Conservation (phyloP, 2,888 invertebrate species). For the Microdon myrmicae region DNA sequence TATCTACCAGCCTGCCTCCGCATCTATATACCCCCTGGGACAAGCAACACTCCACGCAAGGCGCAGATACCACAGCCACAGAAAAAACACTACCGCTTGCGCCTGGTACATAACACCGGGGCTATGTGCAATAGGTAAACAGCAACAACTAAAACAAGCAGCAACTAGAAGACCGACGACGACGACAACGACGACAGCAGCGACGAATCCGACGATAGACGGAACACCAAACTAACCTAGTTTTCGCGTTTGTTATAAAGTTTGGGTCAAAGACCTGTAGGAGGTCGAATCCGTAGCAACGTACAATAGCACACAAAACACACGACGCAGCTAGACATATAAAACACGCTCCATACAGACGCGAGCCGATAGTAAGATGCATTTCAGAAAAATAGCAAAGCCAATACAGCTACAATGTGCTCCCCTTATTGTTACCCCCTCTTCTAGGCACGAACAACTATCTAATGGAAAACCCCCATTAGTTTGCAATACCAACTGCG, state of each 20-base stretch:
- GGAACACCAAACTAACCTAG: constrained; percentile 55
- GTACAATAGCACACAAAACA: constrained; percentile 58
- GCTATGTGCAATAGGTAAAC: constrained; percentile 26
- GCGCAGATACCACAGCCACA: constrained; percentile 8
- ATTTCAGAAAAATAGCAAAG: constrained; percentile 12
- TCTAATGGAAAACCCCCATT: constrained; percentile 30
- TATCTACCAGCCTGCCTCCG: constrained; percentile 7
- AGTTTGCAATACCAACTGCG: constrained; percentile 47
- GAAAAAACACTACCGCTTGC: constrained; percentile 26
- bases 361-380: constrained; percentile 13
- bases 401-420: background rate
- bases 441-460: constrained; percentile 1
- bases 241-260: constrained; percentile 52
- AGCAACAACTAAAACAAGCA: constrained; percentile 3
- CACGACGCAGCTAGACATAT: constrained; percentile 17
- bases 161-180: constrained; percentile 16
- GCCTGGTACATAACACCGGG: constrained; percentile 7
- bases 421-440: background rate
- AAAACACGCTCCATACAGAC: constrained; percentile 16
- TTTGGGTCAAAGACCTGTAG: constrained; percentile 55
- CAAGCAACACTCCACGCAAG: constrained; percentile 1
- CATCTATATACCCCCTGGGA: no score
- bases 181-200: constrained; percentile 18
- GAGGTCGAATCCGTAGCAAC: constrained; percentile 57
- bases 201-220: constrained; percentile 45